Evolutionary conservation across 2,888 invertebrate genomes (phyloP).

Genomic region (Conus canariensis): DNA sequence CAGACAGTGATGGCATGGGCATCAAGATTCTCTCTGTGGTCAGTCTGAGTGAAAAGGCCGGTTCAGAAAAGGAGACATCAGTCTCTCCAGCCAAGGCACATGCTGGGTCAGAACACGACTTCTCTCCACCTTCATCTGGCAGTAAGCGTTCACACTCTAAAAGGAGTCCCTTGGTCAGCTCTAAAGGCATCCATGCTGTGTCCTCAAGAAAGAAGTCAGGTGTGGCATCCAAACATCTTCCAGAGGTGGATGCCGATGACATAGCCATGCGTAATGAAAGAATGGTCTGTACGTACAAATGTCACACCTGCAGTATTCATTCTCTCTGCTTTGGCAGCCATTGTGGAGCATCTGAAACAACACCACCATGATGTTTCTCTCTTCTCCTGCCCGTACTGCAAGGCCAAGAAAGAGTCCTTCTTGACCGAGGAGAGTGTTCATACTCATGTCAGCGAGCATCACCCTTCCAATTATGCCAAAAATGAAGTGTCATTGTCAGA

Average conservation of each 20-base stretch:
- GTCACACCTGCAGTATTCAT: constrained; percentile 71
- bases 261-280: constrained; percentile 41
- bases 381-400: constrained; percentile 71
- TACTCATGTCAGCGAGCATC: constrained; percentile 64
- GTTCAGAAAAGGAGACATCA: constrained; percentile 28
- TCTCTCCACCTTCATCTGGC: background rate
- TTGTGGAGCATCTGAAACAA: constrained; percentile 68
- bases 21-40: constrained; percentile 70
- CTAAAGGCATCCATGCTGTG: background rate
- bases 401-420: constrained; percentile 62
- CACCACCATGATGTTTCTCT: constrained; percentile 65
- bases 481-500: constrained; percentile 70
- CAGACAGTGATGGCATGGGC: constrained; percentile 47
- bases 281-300: constrained; percentile 64
- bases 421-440: constrained; percentile 66
- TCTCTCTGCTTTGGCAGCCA: constrained; percentile 68
- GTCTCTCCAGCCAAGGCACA: constrained; percentile 40
- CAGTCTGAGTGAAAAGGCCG: constrained; percentile 59
- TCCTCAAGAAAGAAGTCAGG: background rate
- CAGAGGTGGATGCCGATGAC: constrained; percentile 42
- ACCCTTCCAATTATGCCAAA: constrained; percentile 65
- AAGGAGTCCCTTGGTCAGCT: too few relatives aligned
- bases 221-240: background rate
- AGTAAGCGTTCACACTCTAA: background rate
- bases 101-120: background rate